A percentile compares a stretch with the other conserved stretches of the same genome.
These are phyloP conservation scores for Cetoscarus ocellatus DNA, from an alignment of 2,797 vertebrate species.

Conservation along the genomic window DNA sequence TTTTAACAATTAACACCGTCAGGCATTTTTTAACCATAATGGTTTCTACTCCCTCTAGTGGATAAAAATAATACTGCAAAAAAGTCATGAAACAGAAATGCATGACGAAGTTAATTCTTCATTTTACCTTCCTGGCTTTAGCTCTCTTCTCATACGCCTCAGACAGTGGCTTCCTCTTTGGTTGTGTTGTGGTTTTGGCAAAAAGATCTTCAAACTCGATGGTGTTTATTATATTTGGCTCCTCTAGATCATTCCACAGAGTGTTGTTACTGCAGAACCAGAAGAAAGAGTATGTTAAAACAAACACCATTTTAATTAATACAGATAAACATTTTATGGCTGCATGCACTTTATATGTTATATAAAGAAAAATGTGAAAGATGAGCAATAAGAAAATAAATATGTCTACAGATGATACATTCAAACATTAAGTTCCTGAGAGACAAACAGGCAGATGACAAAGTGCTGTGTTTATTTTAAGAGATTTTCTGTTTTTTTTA, in stretches of 20 bases:
- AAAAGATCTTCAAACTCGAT: constrained; percentile 95
- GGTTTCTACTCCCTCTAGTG: constrained; percentile 62
- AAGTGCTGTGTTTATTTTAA: too few relatives aligned
- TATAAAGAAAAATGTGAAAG: too few relatives aligned
- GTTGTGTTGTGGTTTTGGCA: constrained; percentile 88
- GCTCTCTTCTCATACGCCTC: constrained; percentile 91
- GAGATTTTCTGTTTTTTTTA: too few relatives aligned
- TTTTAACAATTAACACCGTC: background rate
- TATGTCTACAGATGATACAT: too few relatives aligned
- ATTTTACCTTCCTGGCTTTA: constrained; percentile 91
- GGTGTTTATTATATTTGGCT: constrained; percentile 88
- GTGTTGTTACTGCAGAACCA: constrained; percentile 77
- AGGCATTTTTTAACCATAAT: background rate
- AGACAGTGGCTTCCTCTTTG: constrained; percentile 92
- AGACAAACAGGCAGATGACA: too few relatives aligned
- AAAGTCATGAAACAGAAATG: background rate
- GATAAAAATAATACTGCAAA: constrained; percentile 20
- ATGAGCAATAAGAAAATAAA: too few relatives aligned
- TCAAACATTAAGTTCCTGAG: too few relatives aligned
- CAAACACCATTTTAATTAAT: too few relatives aligned
- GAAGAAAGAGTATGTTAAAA: background rate
- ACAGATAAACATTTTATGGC: too few relatives aligned
- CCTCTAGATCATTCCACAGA: constrained; percentile 92
- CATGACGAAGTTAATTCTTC: background rate
- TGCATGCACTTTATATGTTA: too few relatives aligned